phyloP scores from a whole-genome alignment of 1,140 invertebrate species.

The Eumaeus atala region DNA sequence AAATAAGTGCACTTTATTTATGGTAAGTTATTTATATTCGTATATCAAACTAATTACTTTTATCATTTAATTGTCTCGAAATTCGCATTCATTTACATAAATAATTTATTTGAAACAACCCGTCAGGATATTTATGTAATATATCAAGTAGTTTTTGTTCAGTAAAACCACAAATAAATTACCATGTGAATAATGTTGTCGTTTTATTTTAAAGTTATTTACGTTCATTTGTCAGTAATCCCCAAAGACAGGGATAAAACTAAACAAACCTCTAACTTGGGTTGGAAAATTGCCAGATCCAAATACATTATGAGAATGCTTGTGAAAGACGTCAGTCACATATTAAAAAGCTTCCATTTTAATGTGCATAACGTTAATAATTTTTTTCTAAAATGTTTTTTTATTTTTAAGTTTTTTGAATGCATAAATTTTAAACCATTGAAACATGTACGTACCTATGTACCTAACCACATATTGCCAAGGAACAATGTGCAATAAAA shows the following conservation, averaged over 20 bases:
- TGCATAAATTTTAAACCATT: too few relatives aligned
- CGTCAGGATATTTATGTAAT: not conserved
- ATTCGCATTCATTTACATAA: not conserved
- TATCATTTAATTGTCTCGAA: not conserved
- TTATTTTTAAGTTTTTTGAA: too few relatives aligned
- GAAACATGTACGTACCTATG: too few relatives aligned
- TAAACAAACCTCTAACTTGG: constrained; percentile 8
- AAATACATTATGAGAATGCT: not conserved
- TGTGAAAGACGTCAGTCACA: constrained; percentile 3
- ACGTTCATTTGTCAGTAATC: constrained; percentile 2
- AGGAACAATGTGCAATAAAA: too few relatives aligned
- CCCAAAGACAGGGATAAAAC: constrained; percentile 8
- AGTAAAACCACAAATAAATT: constrained; percentile 4
- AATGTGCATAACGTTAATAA: too few relatives aligned
- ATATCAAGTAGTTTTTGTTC: constrained; percentile 3
- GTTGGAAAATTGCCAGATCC: not conserved
- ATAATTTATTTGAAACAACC: not conserved
- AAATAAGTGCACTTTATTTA: too few relatives aligned
- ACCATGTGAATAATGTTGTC: not conserved
- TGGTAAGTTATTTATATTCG: too few relatives aligned
- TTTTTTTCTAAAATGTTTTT: too few relatives aligned
- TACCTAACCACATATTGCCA: too few relatives aligned
- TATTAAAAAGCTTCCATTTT: not conserved
- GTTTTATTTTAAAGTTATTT: constrained; percentile 2
- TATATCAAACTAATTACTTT: not conserved